Percentiles rank a stretch among this genome's conserved stretches.
Conservation (phyloP, 2,888 invertebrate genomes). For the Zygogramma bicolorata region DNA sequence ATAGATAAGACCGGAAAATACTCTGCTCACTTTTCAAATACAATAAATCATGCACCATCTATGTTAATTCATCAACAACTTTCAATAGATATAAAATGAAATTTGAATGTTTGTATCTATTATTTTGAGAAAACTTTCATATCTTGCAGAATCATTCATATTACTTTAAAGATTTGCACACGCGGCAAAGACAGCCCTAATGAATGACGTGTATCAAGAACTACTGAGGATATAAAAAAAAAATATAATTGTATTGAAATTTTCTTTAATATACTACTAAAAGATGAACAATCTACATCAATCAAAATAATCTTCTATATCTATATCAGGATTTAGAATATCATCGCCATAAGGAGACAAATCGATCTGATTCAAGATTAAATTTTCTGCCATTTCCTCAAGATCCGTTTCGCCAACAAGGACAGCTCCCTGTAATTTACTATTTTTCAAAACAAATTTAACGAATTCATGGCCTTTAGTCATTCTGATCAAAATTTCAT, state of each 20-base stretch:
- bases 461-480: constrained; percentile 86
- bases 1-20: too few relatives aligned
- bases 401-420: constrained; percentile 97
- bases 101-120: too few relatives aligned
- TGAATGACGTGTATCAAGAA: too few relatives aligned
- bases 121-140: too few relatives aligned
- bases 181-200: too few relatives aligned
- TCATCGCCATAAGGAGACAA: constrained; percentile 89
- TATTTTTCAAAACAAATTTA: constrained; percentile 88
- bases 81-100: too few relatives aligned
- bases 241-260: not conserved
- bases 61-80: too few relatives aligned
- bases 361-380: constrained; percentile 95
- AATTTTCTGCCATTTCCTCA: constrained; percentile 98
- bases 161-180: too few relatives aligned
- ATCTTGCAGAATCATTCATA: too few relatives aligned
- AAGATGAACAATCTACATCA: too few relatives aligned
- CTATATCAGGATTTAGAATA: constrained; percentile 93
- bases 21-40: too few relatives aligned
- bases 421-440: constrained; percentile 91
- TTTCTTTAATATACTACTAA: not conserved
- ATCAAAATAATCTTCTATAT: constrained; percentile 99
- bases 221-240: not conserved
- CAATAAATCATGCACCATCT: too few relatives aligned
- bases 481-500: constrained; percentile 87